phyloP scores from a whole-genome alignment of 2,797 vertebrate species.

The Hippoglossus hippoglossus region DNA sequence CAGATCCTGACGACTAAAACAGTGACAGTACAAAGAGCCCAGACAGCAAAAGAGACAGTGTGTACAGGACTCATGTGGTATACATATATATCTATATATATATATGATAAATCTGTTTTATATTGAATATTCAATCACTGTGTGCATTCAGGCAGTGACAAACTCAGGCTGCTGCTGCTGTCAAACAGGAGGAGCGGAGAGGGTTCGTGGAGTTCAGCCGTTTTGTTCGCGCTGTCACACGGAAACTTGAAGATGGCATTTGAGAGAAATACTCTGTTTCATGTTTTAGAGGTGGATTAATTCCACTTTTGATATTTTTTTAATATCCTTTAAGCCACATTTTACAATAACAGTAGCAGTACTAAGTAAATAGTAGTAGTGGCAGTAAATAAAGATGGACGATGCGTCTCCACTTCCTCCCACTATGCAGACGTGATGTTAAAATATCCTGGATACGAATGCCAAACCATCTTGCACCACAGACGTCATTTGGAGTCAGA shows the following conservation, averaged over 20 bases:
- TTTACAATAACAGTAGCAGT: too few species aligned
- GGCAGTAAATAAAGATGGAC: too few species aligned
- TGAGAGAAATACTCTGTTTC: background rate
- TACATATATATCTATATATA: slow-evolving; percentile 22
- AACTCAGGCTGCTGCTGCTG: slow-evolving; percentile 23
- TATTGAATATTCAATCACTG: slow-evolving; percentile 48
- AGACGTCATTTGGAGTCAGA: too few species aligned
- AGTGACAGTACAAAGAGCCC: slow-evolving; percentile 23
- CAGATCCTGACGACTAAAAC: slow-evolving; percentile 8
- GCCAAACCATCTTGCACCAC: too few species aligned
- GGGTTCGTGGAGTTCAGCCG: slow-evolving; percentile 14
- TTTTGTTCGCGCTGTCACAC: slow-evolving; percentile 4
- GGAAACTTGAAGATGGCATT: background rate
- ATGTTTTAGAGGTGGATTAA: background rate
- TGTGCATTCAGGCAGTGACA: slow-evolving; percentile 41
- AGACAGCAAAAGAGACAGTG: slow-evolving; percentile 1
- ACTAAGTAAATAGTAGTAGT: too few species aligned
- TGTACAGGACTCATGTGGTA: slow-evolving; percentile 5
- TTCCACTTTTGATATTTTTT: background rate
- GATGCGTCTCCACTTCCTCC: too few species aligned
- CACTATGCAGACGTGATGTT: too few species aligned
- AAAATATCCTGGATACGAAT: too few species aligned
- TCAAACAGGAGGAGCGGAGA: background rate
- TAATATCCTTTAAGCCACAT: background rate
- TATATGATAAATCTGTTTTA: slow-evolving; percentile 48